Percentiles rank a stretch among this genome's conserved stretches.
phyloP scores from a whole-genome alignment of 2,888 invertebrate species.

The Periphyllus acericola region DNA sequence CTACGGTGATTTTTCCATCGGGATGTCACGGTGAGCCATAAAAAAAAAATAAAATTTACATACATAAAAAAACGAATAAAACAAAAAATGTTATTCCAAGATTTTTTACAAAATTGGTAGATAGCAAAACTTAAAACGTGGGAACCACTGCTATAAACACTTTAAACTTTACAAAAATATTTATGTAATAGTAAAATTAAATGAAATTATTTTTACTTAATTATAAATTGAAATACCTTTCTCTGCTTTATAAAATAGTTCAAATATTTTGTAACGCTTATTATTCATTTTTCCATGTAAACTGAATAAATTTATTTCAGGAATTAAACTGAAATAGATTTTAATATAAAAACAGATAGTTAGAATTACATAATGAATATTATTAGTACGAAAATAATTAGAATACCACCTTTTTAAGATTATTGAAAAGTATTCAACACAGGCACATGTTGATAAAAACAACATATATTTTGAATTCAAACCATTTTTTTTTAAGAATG shows the following conservation, averaged over 20 bases:
- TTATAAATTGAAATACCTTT: slow-evolving; percentile 72
- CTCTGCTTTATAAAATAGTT: slow-evolving; percentile 79
- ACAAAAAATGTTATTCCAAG: too few species aligned
- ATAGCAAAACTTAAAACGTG: too few species aligned
- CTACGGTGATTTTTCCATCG: too few species aligned
- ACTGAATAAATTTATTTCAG: slow-evolving; percentile 73
- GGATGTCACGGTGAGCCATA: too few species aligned
- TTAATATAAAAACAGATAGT: slow-evolving; percentile 42
- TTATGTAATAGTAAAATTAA: too few species aligned
- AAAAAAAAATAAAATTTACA: too few species aligned
- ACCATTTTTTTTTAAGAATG: slow-evolving; percentile 77
- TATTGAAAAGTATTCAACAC: slow-evolving; percentile 85
- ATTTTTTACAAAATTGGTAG: too few species aligned
- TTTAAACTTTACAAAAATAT: too few species aligned
- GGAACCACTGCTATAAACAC: too few species aligned
- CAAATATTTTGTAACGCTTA: slow-evolving; percentile 83
- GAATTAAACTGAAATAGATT: slow-evolving; percentile 68
- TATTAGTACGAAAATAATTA: background rate
- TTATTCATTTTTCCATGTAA: slow-evolving; percentile 97
- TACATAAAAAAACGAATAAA: too few species aligned
- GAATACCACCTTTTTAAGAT: slow-evolving; percentile 66
- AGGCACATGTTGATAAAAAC: slow-evolving; percentile 95
- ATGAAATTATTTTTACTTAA: too few species aligned
- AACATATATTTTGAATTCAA: slow-evolving; percentile 78
- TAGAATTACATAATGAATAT: background rate